Base-by-base conservation (phyloP, 1,140 invertebrate genomes). In the Panulirus ornatus region DNA sequence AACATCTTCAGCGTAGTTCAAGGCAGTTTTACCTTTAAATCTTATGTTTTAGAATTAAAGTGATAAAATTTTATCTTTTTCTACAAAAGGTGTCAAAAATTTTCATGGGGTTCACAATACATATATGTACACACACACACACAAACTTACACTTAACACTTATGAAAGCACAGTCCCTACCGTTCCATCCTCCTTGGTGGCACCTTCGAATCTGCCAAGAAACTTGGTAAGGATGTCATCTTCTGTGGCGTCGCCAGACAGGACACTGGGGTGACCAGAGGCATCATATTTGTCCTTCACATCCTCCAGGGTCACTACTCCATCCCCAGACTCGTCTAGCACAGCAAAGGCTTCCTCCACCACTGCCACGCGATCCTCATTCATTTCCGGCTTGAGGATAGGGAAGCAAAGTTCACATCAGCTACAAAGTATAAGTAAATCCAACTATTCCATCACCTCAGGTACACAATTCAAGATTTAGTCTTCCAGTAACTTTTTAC, bases 351-450 rank as follows among this genome's bases (percentile, higher is more conserved):
- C 98, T 93, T 97, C 96, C 81, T 96, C 95, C 3, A 99, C 96
- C 0, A 98, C 95, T 44, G 95, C 95, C 90, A 95, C 95, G 34
- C 98, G 95, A 2, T 94, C 95, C 3, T 97, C 95, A 0, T 95
- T 95, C 97, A 99, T 97, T 1, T 97, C 97, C 0, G 98, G 98
- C 98, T 99, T n/a, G 94, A 82, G 94, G 51, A 3, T 22, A 36
- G 22, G 36, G 36, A 38, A 11, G 54, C 11, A 51, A 1, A 98
- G 94, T 99, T 98, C 34, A 97, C 96, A 0, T 97, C 94, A 0
- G 97, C 98, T 42, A 99, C 96, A 19, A 96, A 97, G 99, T 96
- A n/a, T n/a, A n/a, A n/a, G n/a, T n/a, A n/a, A n/a, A n/a, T n/a
- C n/a, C n/a, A n/a, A n/a, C n/a, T n/a, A n/a, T n/a, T n/a, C n/a